A percentile compares a stretch with the other conserved stretches of the same genome.
Evolutionary conservation across 2,113 vertebrate species (phyloP).

Genomic region (Phrynosoma blainvillii): DNA sequence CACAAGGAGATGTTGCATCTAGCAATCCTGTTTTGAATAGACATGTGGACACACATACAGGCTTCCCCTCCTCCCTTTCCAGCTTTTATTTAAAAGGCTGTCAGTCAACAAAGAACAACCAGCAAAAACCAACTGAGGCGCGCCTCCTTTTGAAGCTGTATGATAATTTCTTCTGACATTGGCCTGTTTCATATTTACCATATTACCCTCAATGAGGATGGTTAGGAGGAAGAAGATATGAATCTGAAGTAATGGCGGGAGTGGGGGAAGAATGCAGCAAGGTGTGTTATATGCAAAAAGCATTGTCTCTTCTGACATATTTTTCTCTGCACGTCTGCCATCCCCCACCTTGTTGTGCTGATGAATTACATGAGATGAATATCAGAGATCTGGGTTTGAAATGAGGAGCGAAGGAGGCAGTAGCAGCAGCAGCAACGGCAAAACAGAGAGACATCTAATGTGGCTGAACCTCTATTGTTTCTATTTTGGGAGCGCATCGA

Average conservation of each 20-base stretch:
- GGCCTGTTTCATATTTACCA: slow-evolving; percentile 65
- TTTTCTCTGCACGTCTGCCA: slow-evolving; percentile 68
- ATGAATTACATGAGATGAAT: slow-evolving; percentile 76
- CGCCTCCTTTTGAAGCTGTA: slow-evolving; percentile 71
- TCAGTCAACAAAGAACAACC: slow-evolving; percentile 71
- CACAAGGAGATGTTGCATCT: slow-evolving; percentile 63
- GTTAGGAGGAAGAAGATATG: neutral
- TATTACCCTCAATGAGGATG: slow-evolving; percentile 45
- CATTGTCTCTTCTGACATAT: slow-evolving; percentile 73
- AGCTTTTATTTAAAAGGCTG: slow-evolving; percentile 60
- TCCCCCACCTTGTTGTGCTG: slow-evolving; percentile 74
- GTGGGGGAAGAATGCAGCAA: slow-evolving; percentile 51
- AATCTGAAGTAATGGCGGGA: slow-evolving; percentile 34
- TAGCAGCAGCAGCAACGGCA: slow-evolving; percentile 73
- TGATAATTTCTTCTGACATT: slow-evolving; percentile 59
- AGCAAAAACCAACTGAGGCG: slow-evolving; percentile 68
- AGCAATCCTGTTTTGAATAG: slow-evolving; percentile 60
- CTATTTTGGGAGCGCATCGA: slow-evolving; percentile 82
- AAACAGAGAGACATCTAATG: slow-evolving; percentile 69
- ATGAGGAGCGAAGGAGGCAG: slow-evolving; percentile 74
- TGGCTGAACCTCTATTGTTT: slow-evolving; percentile 84
- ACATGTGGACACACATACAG: neutral
- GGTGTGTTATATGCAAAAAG: slow-evolving; percentile 63
- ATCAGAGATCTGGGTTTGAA: slow-evolving; percentile 77
- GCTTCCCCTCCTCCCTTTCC: slow-evolving; percentile 42